A percentile compares a stretch with the other conserved stretches of the same genome.
These are phyloP conservation scores for Athalia rosae DNA, from an alignment of 2,888 invertebrate genomes.

Conservation along the genomic window DNA sequence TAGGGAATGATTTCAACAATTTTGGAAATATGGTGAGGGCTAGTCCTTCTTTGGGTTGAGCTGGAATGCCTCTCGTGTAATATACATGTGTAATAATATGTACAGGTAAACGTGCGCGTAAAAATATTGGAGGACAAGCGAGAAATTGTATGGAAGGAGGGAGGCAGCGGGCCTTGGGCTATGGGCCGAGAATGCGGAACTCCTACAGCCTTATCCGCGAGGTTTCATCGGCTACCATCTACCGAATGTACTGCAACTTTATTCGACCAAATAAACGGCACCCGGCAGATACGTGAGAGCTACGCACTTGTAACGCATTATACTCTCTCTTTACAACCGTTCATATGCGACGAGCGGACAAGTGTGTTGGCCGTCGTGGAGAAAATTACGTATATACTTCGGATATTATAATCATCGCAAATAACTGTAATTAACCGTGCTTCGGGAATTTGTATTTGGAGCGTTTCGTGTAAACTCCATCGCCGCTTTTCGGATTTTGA, in stretches of 20 bases:
- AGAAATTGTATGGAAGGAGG: constrained; percentile 50
- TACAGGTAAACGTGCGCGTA: constrained; percentile 46
- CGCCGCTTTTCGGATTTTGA: too few species aligned
- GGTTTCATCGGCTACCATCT: constrained; percentile 28
- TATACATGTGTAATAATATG: constrained; percentile 48
- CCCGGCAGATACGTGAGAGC: not conserved
- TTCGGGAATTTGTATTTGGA: too few species aligned
- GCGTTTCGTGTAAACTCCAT: too few species aligned
- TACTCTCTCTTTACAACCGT: too few species aligned
- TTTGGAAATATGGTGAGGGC: too few species aligned
- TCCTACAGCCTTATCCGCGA: constrained; percentile 52
- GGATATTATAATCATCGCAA: too few species aligned
- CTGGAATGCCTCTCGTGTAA: constrained; percentile 28
- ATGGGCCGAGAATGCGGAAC: constrained; percentile 73
- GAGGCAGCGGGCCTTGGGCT: constrained; percentile 65
- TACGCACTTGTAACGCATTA: too few species aligned
- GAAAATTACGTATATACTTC: too few species aligned
- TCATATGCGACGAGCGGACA: too few species aligned
- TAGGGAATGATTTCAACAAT: not conserved
- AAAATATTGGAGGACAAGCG: constrained; percentile 56
- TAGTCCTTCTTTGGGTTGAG: too few species aligned
- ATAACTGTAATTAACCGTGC: too few species aligned
- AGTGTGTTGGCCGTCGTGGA: too few species aligned
- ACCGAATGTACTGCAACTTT: constrained; percentile 25
- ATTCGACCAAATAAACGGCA: not conserved